Evolutionary conservation across 2,113 vertebrate species (phyloP), one percentile per base, ranked within the genome.

Genomic region (Gymnocephalus cernua): DNA sequence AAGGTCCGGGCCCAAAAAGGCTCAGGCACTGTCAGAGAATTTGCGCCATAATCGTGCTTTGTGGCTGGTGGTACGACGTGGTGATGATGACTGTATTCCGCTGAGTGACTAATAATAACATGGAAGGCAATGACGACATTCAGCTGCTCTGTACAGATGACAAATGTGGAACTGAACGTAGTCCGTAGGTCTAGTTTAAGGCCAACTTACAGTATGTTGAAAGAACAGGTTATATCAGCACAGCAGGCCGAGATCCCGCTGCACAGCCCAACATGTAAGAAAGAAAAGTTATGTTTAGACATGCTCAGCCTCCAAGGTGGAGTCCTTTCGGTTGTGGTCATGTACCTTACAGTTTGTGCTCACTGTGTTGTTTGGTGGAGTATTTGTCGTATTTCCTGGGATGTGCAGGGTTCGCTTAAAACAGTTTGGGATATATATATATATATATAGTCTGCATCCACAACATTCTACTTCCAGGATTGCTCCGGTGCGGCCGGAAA

Each of bases 81-180:
- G 38, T 54, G 74, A 54, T 82, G 73, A 88, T 51, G 74, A 83
- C 79, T 81, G 51, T 48, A 14, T 88, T 79, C 58, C 38, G n/a
- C 74, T 76, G 56, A 75, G 47, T 68, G 80, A 72, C 67, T 86
- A 77, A 86, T 80, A 74, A 82, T 51, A 74, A 61, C 69, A 63
- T 15, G 62, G 56, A 54, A 47, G 50, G 18, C 73, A 23, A 65
- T 80, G 86, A 87, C 61, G 54, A 77, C 80, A 75, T 61, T 53
- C n/a, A 1, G 59, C 44, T 13, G 21, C 1, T 13, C 47, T 21
- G 68, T 6, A 67, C 12, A 6, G 29, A 73, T 76, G 77, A 72
- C 51, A 79, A 6, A 83, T 74, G 65, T 54, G 77, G 53, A 68
- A 21, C 56, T 75, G 38, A 50, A 81, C 0, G 23, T 35, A 21